A percentile compares a stretch with the other conserved stretches of the same genome.
phyloP scores from a whole-genome alignment of 2,797 vertebrate genomes.

The Xiphophorus birchmanni region DNA sequence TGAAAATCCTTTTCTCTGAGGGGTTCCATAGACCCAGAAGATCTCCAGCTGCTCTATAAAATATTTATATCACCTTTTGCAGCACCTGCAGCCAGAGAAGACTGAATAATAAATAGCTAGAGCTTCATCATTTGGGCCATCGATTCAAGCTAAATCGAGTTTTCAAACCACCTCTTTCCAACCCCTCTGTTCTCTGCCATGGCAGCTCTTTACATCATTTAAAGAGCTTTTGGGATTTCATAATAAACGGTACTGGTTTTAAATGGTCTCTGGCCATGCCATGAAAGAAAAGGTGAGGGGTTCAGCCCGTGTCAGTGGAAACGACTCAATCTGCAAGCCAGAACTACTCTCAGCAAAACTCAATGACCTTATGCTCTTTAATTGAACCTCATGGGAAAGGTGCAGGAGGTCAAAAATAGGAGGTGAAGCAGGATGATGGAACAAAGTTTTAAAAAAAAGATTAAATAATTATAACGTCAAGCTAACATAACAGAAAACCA shows the following conservation, averaged over 20 bases:
- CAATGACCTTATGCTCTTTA: constrained; percentile 65
- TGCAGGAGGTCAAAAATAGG: constrained; percentile 8
- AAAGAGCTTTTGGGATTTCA: constrained; percentile 43
- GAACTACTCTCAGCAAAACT: constrained; percentile 47
- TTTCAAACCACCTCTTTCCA: constrained; percentile 24
- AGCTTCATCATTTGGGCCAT: constrained; percentile 54
- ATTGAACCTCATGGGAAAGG: constrained; percentile 67
- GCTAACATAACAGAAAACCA: constrained; percentile 20
- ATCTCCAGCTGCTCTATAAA: constrained; percentile 39
- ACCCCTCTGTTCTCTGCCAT: constrained; percentile 35
- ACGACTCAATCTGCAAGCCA: constrained; percentile 60
- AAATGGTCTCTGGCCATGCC: constrained; percentile 48
- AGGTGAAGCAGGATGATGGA: constrained; percentile 9
- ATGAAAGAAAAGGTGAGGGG: constrained; percentile 45
- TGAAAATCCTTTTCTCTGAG: constrained; percentile 26
- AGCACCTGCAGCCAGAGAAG: constrained; percentile 35
- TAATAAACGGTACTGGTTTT: constrained; percentile 62
- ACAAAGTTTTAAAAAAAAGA: constrained; percentile 29
- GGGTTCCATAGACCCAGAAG: constrained; percentile 13
- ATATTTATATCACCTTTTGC: constrained; percentile 55
- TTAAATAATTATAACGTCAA: constrained; percentile 43
- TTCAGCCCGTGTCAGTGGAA: constrained; percentile 37
- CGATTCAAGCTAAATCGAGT: constrained; percentile 56
- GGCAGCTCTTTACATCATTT: constrained; percentile 46
- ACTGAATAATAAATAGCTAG: constrained; percentile 64